These are phyloP conservation scores for Sminthurinus aureus DNA, from an alignment of 2,888 invertebrate species.

Conservation along the genomic window DNA sequence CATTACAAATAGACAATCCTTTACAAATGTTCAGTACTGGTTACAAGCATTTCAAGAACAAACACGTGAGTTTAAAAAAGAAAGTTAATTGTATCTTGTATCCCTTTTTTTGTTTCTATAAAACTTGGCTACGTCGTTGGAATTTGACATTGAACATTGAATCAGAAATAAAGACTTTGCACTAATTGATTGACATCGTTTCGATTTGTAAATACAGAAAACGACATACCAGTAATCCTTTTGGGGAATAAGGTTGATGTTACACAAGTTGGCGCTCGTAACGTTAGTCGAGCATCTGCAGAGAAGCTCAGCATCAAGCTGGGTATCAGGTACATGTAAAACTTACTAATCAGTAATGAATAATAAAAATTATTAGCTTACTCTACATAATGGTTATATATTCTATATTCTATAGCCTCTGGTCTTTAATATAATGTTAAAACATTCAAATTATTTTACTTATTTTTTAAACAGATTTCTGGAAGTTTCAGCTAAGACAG, in stretches of 20 bases:
- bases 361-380: background rate
- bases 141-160: conserved; percentile 9
- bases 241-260: conserved; percentile 49
- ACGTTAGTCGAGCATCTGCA: conserved; percentile 37
- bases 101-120: background rate
- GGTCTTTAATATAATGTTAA: no score
- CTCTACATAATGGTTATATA: background rate
- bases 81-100: background rate
- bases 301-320: conserved; percentile 33
- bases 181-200: background rate
- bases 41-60: background rate
- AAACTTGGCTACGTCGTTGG: background rate
- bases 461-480: conserved; percentile 40
- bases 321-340: conserved; percentile 34
- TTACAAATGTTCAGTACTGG: background rate
- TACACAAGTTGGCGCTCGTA: background rate
- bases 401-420: no score
- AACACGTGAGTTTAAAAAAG: background rate
- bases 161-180: background rate
- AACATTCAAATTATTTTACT: background rate
- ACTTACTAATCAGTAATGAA: background rate
- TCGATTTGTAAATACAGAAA: background rate
- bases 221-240: conserved; percentile 40
- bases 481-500: conserved; percentile 50
- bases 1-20: conserved; percentile 36